A percentile compares a stretch with the other conserved stretches of the same genome.
Conservation (phyloP, 2,888 invertebrate genomes). For the Aporophyla nigra region DNA sequence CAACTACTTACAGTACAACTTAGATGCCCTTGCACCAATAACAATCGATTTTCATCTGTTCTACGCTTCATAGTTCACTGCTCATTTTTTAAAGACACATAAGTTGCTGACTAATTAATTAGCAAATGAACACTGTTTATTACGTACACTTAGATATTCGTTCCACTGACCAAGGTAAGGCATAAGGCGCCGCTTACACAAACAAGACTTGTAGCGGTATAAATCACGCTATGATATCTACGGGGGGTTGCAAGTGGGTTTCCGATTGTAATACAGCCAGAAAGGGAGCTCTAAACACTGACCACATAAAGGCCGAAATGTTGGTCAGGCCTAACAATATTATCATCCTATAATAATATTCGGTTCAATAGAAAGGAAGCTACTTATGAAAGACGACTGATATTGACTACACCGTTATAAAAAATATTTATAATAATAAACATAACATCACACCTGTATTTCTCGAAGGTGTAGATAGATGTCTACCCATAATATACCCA, state of each 20-base stretch:
- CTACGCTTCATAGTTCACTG: neutral
- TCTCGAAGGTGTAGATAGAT: neutral
- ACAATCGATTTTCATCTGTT: neutral
- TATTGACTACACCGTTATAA: neutral
- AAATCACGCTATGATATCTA: neutral
- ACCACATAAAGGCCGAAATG: neutral
- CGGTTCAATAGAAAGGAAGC: neutral
- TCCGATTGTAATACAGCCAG: neutral
- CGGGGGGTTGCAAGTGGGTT: neutral
- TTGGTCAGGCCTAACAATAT: neutral
- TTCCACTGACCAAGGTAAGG: neutral
- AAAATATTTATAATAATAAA: neutral
- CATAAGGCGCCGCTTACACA: no score
- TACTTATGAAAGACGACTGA: neutral
- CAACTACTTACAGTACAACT: neutral
- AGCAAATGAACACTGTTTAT: neutral
- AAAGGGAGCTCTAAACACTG: neutral
- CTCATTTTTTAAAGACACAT: neutral
- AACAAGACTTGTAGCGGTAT: neutral
- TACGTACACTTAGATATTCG: neutral
- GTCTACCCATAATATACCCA: neutral
- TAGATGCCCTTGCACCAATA: neutral
- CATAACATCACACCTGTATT: neutral
- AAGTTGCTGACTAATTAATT: conserved; percentile 1
- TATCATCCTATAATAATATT: no score